Base-by-base conservation (phyloP, 2,797 vertebrate species). In the Hoplostethus atlanticus region DNA sequence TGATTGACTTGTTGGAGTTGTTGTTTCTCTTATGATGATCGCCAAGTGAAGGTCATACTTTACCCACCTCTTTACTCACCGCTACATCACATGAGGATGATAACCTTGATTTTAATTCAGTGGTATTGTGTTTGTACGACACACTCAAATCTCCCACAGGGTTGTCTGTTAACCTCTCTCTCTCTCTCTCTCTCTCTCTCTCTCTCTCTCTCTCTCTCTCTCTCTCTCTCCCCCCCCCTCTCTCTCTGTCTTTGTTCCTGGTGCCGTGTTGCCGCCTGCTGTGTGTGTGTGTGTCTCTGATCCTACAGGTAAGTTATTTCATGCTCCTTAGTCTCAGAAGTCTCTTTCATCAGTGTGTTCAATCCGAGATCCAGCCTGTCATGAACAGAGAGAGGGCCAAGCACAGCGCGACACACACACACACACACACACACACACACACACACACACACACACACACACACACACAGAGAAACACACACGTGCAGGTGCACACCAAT, bases 261-360 rank as follows among this genome's bases (percentile, higher is more conserved):
- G 64, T 76, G 68, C 63, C 34, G 53, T 51, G 58, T 31, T 57
- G 59, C 44, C 73, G 34, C 44, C 52, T 73, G 42, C 68, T 69
- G 68, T 60, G 7, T 60, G 16, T 60, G 16, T 76, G 59, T 68
- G 46, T 71, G 17, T 30, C 56, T 84, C 44, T 68, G 68, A 82
- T 83, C 77, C 77, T 70, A 67, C 84, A 91, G 89, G 84, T 91
- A 77, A 87, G 81, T 81, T 62, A 80, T 87, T 84, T 86, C 75
- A 85, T 80, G 83, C 64, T 73, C 65, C 16, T 81, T 70, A 70
- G 47, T 74, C 72, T 81, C 74, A 64, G 62, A 81, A 54, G 66
- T 65, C 25, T 66, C 71, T 74, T 79, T 86, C 50, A 83, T 85
- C 61, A 76, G 59, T 58, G 16, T 58, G 34, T 76, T 73, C 70